phyloP scores from a whole-genome alignment of 2,888 invertebrate species.

The Calameuta pallipes region DNA sequence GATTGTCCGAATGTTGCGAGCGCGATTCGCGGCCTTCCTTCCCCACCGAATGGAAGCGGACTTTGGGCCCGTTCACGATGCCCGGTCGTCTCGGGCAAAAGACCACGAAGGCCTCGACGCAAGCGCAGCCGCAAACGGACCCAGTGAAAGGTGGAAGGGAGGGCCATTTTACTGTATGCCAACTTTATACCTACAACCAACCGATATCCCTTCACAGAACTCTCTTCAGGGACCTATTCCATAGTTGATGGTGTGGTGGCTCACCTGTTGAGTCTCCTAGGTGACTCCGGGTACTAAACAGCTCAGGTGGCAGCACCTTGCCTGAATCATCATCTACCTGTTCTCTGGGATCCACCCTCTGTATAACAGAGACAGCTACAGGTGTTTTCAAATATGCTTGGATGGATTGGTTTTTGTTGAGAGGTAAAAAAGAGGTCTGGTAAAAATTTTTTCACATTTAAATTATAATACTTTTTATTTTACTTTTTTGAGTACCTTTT shows the following conservation, averaged over 20 bases:
- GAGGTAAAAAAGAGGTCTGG: neutral
- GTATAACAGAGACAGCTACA: no score
- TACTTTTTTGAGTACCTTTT: neutral
- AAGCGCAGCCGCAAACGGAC: slow-evolving; percentile 20
- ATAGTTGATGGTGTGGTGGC: neutral
- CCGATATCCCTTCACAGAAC: slow-evolving; percentile 12
- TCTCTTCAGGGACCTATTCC: slow-evolving; percentile 33
- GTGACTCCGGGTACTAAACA: slow-evolving; percentile 6
- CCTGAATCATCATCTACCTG: slow-evolving; percentile 16
- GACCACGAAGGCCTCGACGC: slow-evolving; percentile 32
- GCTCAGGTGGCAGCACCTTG: slow-evolving; percentile 48
- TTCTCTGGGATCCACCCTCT: neutral
- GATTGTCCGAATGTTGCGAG: slow-evolving; percentile 24
- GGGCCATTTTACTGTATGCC: slow-evolving; percentile 12
- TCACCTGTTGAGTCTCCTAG: slow-evolving; percentile 27
- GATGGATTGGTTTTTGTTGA: neutral
- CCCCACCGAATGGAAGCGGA: slow-evolving; percentile 47
- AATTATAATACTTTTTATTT: neutral
- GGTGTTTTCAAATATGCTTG: neutral
- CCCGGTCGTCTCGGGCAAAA: slow-evolving; percentile 37
- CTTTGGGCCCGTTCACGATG: slow-evolving; percentile 48
- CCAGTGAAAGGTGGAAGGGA: slow-evolving; percentile 15
- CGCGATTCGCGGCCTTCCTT: slow-evolving; percentile 55
- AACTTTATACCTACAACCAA: slow-evolving; percentile 22
- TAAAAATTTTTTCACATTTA: neutral